phyloP scores from a whole-genome alignment of 2,888 invertebrate species.

The Drosophila percnosoma region DNA sequence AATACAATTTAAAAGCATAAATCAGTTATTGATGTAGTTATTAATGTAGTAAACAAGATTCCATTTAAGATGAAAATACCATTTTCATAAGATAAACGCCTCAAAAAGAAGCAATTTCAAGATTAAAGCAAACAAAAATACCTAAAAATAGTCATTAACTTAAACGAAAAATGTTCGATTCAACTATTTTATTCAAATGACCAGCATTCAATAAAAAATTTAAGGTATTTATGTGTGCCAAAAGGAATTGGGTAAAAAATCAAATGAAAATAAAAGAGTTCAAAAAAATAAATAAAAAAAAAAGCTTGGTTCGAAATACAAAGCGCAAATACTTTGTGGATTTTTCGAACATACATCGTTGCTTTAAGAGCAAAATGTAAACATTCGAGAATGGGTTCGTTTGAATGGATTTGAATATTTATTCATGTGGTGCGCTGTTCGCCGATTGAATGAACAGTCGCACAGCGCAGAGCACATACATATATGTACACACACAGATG shows the following conservation, averaged over 20 bases:
- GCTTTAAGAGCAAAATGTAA: constrained; percentile 38
- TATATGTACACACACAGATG: not conserved
- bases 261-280: not conserved
- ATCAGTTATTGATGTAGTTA: not conserved
- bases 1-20: not conserved
- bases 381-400: constrained; percentile 15
- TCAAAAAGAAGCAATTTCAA: not conserved
- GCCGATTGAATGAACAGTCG: not conserved
- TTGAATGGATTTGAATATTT: constrained; percentile 41
- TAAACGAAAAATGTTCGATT: not conserved
- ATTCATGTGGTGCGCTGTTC: constrained; percentile 28
- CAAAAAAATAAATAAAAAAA: constrained; percentile 4
- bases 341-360: constrained; percentile 20
- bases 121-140: not conserved
- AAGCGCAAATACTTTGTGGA: constrained; percentile 35
- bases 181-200: not conserved
- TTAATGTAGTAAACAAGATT: not conserved
- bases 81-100: not conserved
- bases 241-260: constrained; percentile 3
- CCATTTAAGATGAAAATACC: not conserved
- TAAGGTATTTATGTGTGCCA: not conserved
- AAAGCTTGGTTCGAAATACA: not conserved
- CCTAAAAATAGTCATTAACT: not conserved
- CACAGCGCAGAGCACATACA: not conserved
- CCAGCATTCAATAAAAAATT: constrained; percentile 10